Percentiles rank a stretch among this genome's conserved stretches.
phyloP scores from a whole-genome alignment of 64 coral and sea anemone species.

The Pachyseris speciosa region DNA sequence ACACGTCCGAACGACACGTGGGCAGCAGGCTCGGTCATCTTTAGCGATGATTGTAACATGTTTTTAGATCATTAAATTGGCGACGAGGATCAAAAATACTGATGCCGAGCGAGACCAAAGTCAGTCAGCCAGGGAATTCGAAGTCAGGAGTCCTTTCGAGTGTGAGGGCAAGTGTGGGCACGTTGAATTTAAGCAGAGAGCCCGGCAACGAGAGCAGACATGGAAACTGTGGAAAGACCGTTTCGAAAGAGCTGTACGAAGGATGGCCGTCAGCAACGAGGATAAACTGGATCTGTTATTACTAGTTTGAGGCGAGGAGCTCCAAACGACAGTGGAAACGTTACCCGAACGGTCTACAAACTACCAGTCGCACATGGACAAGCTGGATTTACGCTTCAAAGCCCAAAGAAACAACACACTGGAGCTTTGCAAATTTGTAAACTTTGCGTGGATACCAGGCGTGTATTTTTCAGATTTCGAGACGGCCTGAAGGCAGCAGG shows the following conservation, averaged over 20 bases:
- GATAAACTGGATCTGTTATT: conserved; percentile 51
- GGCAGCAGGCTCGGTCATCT: too few relatives aligned
- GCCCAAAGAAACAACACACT: conserved; percentile 45
- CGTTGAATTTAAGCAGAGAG: too few relatives aligned
- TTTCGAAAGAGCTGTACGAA: conserved; percentile 15
- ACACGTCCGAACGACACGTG: too few relatives aligned
- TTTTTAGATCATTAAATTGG: too few relatives aligned
- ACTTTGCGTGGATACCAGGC: too few relatives aligned
- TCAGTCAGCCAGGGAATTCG: background rate
- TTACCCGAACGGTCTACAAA: conserved; percentile 24
- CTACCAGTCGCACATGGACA: conserved; percentile 1
- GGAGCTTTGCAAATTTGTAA: too few relatives aligned
- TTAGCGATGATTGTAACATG: too few relatives aligned
- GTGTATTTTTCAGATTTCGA: too few relatives aligned
- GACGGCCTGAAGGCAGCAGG: too few relatives aligned
- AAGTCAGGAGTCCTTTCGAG: background rate
- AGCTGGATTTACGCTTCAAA: conserved; percentile 35
- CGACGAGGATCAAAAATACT: background rate
- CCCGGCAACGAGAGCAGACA: conserved; percentile 16
- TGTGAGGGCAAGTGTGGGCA: background rate
- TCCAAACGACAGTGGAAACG: conserved; percentile 51
- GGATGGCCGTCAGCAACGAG: conserved; percentile 9
- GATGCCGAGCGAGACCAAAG: background rate
- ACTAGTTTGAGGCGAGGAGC: conserved; percentile 13
- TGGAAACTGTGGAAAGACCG: conserved; percentile 17